Evolutionary conservation across 1,140 invertebrate genomes (phyloP).

Genomic region (Maconellicoccus hirsutus): DNA sequence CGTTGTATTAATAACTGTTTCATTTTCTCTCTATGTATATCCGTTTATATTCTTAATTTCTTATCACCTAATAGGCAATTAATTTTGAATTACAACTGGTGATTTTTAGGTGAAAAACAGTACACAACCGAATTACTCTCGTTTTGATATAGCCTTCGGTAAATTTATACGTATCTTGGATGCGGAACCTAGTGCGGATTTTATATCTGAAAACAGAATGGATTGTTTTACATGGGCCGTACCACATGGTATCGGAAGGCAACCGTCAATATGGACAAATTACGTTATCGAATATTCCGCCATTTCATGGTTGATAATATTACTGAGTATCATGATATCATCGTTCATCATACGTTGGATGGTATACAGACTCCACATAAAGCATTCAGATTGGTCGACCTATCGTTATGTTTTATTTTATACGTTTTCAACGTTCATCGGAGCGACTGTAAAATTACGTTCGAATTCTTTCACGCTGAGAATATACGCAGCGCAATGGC

Average conservation of each 20-base stretch:
- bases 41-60: too few relatives aligned
- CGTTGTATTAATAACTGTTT: too few relatives aligned
- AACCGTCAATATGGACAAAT: constrained; percentile 30
- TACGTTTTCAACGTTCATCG: constrained; percentile 27
- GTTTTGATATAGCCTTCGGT: constrained; percentile 29
- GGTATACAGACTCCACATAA: constrained; percentile 13
- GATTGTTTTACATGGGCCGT: constrained; percentile 33
- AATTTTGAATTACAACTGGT: too few relatives aligned
- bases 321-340: constrained; percentile 24
- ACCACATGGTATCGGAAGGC: constrained; percentile 28
- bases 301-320: constrained; percentile 21
- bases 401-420: constrained; percentile 25
- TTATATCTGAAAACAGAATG: constrained; percentile 29
- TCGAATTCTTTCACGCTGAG: constrained; percentile 24
- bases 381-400: constrained; percentile 11
- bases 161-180: constrained; percentile 30
- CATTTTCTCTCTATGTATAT: too few relatives aligned
- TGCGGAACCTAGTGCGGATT: constrained; percentile 25
- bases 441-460: constrained; percentile 27
- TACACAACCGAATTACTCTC: not conserved
- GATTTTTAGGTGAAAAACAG: not conserved
- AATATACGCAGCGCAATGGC: constrained; percentile 29
- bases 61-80: too few relatives aligned
- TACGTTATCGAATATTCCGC: constrained; percentile 30
- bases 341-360: constrained; percentile 21